Evolutionary conservation across 2,797 vertebrate genomes (phyloP), one percentile per base, ranked within the genome.

Genomic region (Hyperoplus immaculatus): DNA sequence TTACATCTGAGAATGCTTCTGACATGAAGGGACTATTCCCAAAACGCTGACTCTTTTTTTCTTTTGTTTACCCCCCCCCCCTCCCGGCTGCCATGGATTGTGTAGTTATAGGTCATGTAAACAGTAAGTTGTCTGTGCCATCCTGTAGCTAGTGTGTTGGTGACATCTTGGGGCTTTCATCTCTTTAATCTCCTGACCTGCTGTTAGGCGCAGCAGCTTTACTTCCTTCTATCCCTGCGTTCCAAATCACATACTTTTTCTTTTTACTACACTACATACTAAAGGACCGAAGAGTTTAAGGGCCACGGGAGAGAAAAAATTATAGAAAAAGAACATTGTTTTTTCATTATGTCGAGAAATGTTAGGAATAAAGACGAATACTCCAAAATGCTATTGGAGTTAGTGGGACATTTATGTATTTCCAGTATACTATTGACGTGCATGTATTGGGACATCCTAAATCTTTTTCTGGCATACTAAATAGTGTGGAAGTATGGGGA

Each of bases 91-190:
- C 90, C 66, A 8, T 89, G 94, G 93, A 94, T 92, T 77, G 67
- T 83, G 61, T 94, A 96, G 94, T 95, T 92, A 91, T 95, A 92
- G 84, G 78, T 87, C 92, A 87, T 73, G 84, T 94, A 63, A 95
- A 96, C 94, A 95, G 95, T 96, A 96, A 96, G 94, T 96, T 81
- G 59, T 47, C 76, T 55, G 69, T 70, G 68, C 72, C 64, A 47
- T 68, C 43, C 18, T 77, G 42, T 88, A 78, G 68, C 73, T 79
- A 56, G 62, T 81, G 62, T 81, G 59, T 89, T 87, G 83, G 79
- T 75, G 64, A 72, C 59, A 39, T 77, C 67, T 58, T 68, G 54
- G 0, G 29, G 41, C 54, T 78, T 43, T 63, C 68, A 14, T 58
- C 38, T 49, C 47, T 29, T 49, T 87, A 72, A 87, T 80, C 82